A percentile compares a stretch with the other conserved stretches of the same genome.
phyloP scores from a whole-genome alignment of 2,888 invertebrate species.

The Bhutanitis thaidina region DNA sequence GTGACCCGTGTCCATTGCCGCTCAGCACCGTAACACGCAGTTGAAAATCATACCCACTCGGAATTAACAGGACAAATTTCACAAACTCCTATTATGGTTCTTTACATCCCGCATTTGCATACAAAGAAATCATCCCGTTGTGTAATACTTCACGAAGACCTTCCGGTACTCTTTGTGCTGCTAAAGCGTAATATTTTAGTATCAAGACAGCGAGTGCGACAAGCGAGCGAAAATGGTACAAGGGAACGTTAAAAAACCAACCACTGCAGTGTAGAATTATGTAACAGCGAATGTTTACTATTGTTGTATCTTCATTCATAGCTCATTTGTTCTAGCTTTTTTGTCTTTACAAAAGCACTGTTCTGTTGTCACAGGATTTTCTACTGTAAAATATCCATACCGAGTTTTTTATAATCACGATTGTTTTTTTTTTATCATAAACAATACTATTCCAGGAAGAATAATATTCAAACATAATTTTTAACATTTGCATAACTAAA shows the following conservation, averaged over 20 bases:
- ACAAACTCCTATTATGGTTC: slow-evolving; percentile 1
- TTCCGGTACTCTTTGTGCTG: slow-evolving; percentile 11
- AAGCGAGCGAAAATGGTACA: slow-evolving; percentile 16
- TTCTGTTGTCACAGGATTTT: slow-evolving; percentile 13
- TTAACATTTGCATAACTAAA: neutral
- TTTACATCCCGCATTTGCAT: slow-evolving; percentile 10
- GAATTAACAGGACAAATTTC: slow-evolving; percentile 16
- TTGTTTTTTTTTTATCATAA: too few species aligned
- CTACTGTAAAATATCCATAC: slow-evolving; percentile 2
- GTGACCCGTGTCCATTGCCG: slow-evolving; percentile 58
- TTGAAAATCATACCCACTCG: slow-evolving; percentile 9
- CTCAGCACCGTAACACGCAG: slow-evolving; percentile 15
- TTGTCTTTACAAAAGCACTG: slow-evolving; percentile 11
- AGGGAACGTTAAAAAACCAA: slow-evolving; percentile 17
- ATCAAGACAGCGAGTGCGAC: slow-evolving; percentile 20
- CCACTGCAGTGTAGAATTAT: slow-evolving; percentile 16
- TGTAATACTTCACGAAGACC: slow-evolving; percentile 2
- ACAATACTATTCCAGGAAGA: too few species aligned
- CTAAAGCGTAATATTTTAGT: slow-evolving; percentile 22
- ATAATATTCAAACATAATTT: too few species aligned
- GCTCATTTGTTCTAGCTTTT: slow-evolving; percentile 18
- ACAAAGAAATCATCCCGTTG: slow-evolving; percentile 5
- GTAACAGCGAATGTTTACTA: slow-evolving; percentile 20
- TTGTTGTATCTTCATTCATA: slow-evolving; percentile 21
- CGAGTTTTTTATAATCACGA: neutral